Evolutionary conservation across 2,888 invertebrate genomes (phyloP).

Genomic region (Mesorhabditis spiculigera): DNA sequence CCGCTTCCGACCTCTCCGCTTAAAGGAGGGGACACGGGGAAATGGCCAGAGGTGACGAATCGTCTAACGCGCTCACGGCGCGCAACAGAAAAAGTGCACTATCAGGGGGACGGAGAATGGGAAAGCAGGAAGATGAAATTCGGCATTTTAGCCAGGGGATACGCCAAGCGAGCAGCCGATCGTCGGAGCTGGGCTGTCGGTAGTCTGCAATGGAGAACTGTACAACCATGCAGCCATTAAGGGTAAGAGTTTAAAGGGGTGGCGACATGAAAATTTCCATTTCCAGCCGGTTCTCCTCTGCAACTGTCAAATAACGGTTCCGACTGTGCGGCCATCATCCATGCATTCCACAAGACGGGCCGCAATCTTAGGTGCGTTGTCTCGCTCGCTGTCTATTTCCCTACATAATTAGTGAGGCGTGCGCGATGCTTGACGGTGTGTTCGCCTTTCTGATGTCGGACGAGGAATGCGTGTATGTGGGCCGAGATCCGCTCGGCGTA

Average conservation of each 20-base stretch:
- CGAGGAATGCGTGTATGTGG: slow-evolving; percentile 48
- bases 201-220: slow-evolving; percentile 58
- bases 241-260: too few species aligned
- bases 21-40: too few species aligned
- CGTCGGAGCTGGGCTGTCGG: slow-evolving; percentile 42
- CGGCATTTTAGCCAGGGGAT: slow-evolving; percentile 46
- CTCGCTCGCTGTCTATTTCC: not conserved
- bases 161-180: slow-evolving; percentile 53
- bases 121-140: not conserved
- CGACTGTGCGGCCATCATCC: slow-evolving; percentile 56
- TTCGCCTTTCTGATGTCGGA: slow-evolving; percentile 57
- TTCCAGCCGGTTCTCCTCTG: not conserved
- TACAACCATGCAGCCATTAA: slow-evolving; percentile 50
- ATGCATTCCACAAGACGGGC: slow-evolving; percentile 41
- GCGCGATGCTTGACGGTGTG: slow-evolving; percentile 53
- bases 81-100: not conserved
- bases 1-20: too few species aligned
- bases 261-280: too few species aligned
- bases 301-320: slow-evolving; percentile 41
- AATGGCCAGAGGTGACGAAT: too few species aligned
- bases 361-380: slow-evolving; percentile 9
- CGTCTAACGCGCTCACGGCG: not conserved
- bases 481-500: slow-evolving; percentile 55
- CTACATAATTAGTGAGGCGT: slow-evolving; percentile 29
- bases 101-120: not conserved